Conservation (phyloP, 2,797 vertebrate genomes). For the Cynodonichthys magdalenae region DNA sequence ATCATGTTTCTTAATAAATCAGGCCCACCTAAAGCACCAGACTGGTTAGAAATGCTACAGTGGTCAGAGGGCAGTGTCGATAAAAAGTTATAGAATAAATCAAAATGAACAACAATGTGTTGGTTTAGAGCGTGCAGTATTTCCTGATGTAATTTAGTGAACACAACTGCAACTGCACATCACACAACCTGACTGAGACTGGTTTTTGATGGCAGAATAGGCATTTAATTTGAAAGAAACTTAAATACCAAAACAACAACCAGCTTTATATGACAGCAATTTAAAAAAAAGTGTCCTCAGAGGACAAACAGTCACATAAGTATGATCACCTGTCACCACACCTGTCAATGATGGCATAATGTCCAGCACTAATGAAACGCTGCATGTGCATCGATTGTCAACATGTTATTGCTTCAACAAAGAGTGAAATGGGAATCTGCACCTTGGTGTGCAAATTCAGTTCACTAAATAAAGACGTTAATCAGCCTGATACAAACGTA, state of each 20-base stretch:
- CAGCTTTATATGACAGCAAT: constrained; percentile 72
- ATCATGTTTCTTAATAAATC: too few species aligned
- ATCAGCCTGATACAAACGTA: constrained; percentile 67
- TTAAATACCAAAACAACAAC: constrained; percentile 79
- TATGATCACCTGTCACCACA: constrained; percentile 67
- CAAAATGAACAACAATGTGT: too few species aligned
- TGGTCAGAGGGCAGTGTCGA: too few species aligned
- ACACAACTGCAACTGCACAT: too few species aligned
- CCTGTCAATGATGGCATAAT: constrained; percentile 56
- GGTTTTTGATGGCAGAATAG: constrained; percentile 63
- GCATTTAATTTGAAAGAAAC: constrained; percentile 79
- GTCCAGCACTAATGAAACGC: constrained; percentile 61
- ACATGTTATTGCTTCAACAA: constrained; percentile 84
- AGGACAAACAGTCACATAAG: constrained; percentile 61
- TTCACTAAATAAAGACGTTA: constrained; percentile 60
- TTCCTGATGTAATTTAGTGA: too few species aligned
- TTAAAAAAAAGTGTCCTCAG: constrained; percentile 50
- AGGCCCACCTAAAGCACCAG: too few species aligned
- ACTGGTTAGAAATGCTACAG: too few species aligned
- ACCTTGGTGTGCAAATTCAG: constrained; percentile 58
- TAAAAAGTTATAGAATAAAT: too few species aligned
- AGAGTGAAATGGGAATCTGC: constrained; percentile 70
- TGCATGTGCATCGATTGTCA: constrained; percentile 80
- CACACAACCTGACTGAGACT: constrained; percentile 53
- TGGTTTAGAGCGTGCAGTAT: too few species aligned